These are phyloP conservation scores for Falcunculus frontatus DNA, from an alignment of 2,113 vertebrate species.

Conservation along the genomic window DNA sequence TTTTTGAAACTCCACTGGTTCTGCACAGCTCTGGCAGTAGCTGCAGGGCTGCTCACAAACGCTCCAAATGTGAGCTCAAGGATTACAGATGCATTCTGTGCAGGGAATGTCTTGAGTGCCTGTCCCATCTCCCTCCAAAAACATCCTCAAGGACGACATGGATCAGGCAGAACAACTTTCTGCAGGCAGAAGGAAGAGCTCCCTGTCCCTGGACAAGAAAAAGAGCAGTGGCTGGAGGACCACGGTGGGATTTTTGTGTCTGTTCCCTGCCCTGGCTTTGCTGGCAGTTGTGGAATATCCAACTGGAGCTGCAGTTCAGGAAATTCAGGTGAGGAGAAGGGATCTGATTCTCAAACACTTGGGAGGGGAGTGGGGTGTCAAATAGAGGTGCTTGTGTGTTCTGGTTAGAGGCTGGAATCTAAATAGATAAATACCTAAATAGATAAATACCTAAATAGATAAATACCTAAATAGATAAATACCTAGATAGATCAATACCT, in stretches of 20 bases:
- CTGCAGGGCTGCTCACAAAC: neutral
- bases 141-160: neutral
- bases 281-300: neutral
- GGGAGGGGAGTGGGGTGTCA: neutral
- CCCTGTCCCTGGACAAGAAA: neutral
- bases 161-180: neutral
- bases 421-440: neutral
- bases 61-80: slow-evolving; percentile 7
- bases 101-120: neutral
- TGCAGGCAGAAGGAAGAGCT: neutral
- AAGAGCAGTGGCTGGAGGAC: neutral
- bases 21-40: neutral
- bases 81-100: neutral
- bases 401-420: neutral
- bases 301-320: neutral
- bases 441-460: neutral
- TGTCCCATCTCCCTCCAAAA: neutral
- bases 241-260: neutral
- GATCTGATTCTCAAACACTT: neutral
- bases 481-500: neutral
- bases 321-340: slow-evolving; percentile 33
- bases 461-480: neutral
- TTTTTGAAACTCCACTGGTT: neutral
- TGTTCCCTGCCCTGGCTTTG: slow-evolving; percentile 5
- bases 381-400: too few relatives aligned